A percentile compares a stretch with the other conserved stretches of the same genome.
phyloP scores from a whole-genome alignment of 2,113 vertebrate genomes.

The Oceanodroma tethys region DNA sequence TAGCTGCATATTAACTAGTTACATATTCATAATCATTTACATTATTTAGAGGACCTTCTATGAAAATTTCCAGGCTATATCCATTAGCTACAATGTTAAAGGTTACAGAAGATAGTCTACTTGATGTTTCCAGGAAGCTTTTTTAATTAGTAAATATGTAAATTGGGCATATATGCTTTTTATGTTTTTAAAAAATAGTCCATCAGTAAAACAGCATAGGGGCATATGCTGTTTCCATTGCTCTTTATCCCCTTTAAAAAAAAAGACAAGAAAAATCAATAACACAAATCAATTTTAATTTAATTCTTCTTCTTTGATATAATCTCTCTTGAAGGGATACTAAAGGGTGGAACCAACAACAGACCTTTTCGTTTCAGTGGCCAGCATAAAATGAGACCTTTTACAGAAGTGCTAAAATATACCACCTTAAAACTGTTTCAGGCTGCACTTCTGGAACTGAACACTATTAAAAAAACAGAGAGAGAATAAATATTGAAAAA shows the following conservation, averaged over 20 bases:
- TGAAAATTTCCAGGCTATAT: conserved; percentile 81
- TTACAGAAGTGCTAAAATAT: conserved; percentile 3
- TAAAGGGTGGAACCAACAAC: conserved; percentile 48
- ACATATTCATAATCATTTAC: conserved; percentile 86
- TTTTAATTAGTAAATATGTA: conserved; percentile 86
- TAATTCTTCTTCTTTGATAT: conserved; percentile 63
- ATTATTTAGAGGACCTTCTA: conserved; percentile 83
- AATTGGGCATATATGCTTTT: conserved; percentile 73
- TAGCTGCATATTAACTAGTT: conserved; percentile 87
- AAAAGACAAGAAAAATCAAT: background rate
- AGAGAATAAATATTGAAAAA: conserved; percentile 50
- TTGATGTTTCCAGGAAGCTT: conserved; percentile 78
- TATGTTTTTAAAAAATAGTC: conserved; percentile 66
- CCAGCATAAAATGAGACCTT: background rate
- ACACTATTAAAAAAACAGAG: conserved; percentile 2
- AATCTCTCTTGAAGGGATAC: conserved; percentile 60
- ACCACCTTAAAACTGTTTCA: conserved; percentile 35
- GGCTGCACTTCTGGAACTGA: background rate
- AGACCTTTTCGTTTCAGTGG: background rate
- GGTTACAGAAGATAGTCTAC: conserved; percentile 81
- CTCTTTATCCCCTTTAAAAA: background rate
- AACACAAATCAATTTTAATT: conserved; percentile 67
- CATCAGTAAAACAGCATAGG: conserved; percentile 29
- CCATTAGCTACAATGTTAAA: conserved; percentile 82
- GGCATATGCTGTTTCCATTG: conserved; percentile 31